Evolutionary conservation across 2,113 vertebrate genomes (phyloP).

Genomic region (Telmatochromis sp.): DNA sequence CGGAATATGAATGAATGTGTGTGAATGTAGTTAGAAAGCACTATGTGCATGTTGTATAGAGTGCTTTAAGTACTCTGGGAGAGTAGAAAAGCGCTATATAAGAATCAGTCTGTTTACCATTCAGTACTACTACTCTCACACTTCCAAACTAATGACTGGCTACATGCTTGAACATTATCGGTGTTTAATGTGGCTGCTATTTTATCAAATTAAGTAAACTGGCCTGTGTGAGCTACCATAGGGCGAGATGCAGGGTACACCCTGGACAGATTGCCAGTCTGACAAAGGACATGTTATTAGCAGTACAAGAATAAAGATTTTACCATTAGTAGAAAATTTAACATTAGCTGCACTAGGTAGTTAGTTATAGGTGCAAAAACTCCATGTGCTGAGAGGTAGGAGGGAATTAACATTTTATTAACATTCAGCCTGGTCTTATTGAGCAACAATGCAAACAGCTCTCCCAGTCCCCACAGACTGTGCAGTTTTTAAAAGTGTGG

Average conservation of each 20-base stretch:
- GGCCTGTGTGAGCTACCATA: neutral
- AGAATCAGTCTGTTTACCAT: neutral
- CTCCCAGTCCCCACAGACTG: neutral
- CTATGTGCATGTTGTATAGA: neutral
- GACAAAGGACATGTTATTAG: neutral
- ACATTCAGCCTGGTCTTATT: neutral
- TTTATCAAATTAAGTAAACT: neutral
- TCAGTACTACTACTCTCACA: neutral
- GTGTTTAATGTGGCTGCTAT: neutral
- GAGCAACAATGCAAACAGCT: neutral
- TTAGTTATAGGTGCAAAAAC: neutral
- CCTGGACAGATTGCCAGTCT: neutral
- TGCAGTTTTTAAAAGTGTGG: neutral
- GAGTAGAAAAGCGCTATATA: neutral
- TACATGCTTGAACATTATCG: neutral
- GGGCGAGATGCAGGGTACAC: neutral
- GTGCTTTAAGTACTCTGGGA: accelerated
- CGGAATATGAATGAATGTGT: neutral
- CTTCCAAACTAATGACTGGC: neutral
- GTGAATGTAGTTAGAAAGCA: neutral
- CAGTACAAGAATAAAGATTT: neutral
- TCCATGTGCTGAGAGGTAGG: accelerated
- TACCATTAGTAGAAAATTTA: neutral
- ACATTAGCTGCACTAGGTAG: neutral
- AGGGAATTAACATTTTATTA: neutral